phyloP scores from a whole-genome alignment of 2,113 vertebrate species.

The Nothocercus julius region DNA sequence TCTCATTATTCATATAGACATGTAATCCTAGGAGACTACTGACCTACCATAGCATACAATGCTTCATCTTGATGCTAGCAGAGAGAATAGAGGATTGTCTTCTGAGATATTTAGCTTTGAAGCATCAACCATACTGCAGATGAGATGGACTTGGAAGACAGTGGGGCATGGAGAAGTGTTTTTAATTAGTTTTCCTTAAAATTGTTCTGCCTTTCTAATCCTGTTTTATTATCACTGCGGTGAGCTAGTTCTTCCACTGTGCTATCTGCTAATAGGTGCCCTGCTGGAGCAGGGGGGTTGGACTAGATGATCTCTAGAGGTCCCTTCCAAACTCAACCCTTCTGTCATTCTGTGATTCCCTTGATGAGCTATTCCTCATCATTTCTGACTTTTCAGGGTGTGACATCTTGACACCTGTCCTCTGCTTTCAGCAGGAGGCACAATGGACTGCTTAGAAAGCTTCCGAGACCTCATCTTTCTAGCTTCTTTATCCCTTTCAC shows the following conservation, averaged over 20 bases:
- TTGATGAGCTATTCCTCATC: neutral
- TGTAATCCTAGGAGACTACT: neutral
- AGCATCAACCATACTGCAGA: neutral
- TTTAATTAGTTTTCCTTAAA: slow-evolving; percentile 26
- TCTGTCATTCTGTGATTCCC: neutral
- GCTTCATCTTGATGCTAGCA: neutral
- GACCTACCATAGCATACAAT: neutral
- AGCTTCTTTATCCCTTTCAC: neutral
- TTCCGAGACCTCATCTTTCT: neutral
- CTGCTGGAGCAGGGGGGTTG: too few relatives aligned
- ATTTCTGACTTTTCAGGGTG: neutral
- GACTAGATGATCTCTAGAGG: too few relatives aligned
- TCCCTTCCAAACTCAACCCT: too few relatives aligned
- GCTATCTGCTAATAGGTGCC: neutral
- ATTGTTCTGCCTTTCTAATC: neutral
- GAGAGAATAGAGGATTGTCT: neutral
- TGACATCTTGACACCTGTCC: neutral
- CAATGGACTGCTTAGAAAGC: neutral
- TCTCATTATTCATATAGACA: neutral
- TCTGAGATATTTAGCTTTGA: neutral
- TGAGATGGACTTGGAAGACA: neutral
- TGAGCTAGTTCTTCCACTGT: slow-evolving; percentile 11
- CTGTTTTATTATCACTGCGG: neutral
- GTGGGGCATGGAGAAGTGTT: neutral
- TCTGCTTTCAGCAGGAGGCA: neutral